Base-by-base conservation (phyloP, 2,113 vertebrate genomes). In the Mesitornis unicolor region DNA sequence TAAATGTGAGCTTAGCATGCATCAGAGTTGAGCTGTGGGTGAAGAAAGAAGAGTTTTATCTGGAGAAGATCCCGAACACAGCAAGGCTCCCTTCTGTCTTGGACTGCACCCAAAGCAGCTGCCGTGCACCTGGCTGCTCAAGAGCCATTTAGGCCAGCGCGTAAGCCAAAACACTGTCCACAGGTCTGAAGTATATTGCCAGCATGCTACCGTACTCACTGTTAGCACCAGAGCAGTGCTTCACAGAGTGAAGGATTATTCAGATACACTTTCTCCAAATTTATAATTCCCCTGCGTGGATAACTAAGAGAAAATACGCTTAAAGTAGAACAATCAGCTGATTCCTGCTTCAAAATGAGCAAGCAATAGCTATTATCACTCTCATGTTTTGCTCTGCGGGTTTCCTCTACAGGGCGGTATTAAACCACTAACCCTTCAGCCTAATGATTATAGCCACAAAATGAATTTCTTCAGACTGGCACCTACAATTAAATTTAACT, bases 391-490 rank as follows among this genome's bases (percentile, higher is more conserved):
- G 78, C 90, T 95, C 87, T 59, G 40, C 69, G 71, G 63, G 68
- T 79, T 95, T 97, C 60, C 80, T 89, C 89, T 69, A 59, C 60
- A 82, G 79, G 42, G 64, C 1, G 10, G n/a, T 67, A 93, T 90
- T 82, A 87, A 95, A 63, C 42, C 50, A 59, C 83, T 74, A 87
- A 80, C 74, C 8, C 0, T 14, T 73, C 78, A 81, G 71, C 40
- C 77, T 92, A 78, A 95, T 54, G 86, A 86, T 81, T 82, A 91
- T 79, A 64, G 88, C 64, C 89, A 83, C 77, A 78, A 86, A 97
- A 96, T 81, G 0, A 71, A 89, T 96, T 96, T 86, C 81, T 93
- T 70, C 91, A 93, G 65, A 78, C 69, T 87, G 63, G 50, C 73
- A 87, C 36, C 84, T 83, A 40, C 64, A 93, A 95, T 90, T 87